These are phyloP conservation scores for Salmo trutta DNA, from an alignment of 2,797 vertebrate genomes.

Conservation along the genomic window DNA sequence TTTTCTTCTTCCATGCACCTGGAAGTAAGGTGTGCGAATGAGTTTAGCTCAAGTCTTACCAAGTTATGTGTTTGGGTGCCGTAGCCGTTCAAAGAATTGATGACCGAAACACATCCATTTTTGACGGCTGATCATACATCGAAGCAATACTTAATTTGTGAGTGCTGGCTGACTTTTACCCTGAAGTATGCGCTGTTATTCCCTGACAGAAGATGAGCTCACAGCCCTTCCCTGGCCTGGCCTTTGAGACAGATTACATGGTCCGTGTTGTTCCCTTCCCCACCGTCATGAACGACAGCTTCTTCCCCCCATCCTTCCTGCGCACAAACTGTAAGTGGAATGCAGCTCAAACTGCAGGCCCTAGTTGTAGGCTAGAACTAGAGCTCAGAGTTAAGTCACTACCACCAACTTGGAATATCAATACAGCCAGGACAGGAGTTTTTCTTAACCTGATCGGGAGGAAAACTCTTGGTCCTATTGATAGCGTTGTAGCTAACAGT, in stretches of 20 bases:
- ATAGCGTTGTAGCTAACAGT: neutral
- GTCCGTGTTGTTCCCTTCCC: slow-evolving; percentile 94
- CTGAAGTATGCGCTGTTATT: neutral
- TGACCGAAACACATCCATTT: neutral
- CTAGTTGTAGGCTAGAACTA: neutral
- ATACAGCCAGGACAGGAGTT: too few species aligned
- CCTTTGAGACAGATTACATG: slow-evolving; percentile 97
- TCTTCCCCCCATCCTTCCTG: slow-evolving; percentile 94
- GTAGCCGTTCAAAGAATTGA: too few species aligned
- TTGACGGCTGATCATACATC: neutral
- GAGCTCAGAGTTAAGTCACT: too few species aligned
- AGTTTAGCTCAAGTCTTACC: neutral
- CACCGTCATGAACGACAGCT: slow-evolving; percentile 94
- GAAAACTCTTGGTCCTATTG: neutral
- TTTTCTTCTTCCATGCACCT: too few species aligned
- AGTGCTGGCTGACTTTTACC: too few species aligned
- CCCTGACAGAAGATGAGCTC: slow-evolving; percentile 88
- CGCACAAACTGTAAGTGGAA: slow-evolving; percentile 89
- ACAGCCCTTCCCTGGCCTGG: slow-evolving; percentile 87
- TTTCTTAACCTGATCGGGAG: neutral
- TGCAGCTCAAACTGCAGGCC: neutral
- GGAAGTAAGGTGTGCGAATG: too few species aligned
- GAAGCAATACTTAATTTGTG: neutral
- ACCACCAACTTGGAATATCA: too few species aligned
- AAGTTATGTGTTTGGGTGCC: neutral